These are phyloP conservation scores for Phyto melanocephala DNA, from an alignment of 2,888 invertebrate genomes.

Conservation along the genomic window DNA sequence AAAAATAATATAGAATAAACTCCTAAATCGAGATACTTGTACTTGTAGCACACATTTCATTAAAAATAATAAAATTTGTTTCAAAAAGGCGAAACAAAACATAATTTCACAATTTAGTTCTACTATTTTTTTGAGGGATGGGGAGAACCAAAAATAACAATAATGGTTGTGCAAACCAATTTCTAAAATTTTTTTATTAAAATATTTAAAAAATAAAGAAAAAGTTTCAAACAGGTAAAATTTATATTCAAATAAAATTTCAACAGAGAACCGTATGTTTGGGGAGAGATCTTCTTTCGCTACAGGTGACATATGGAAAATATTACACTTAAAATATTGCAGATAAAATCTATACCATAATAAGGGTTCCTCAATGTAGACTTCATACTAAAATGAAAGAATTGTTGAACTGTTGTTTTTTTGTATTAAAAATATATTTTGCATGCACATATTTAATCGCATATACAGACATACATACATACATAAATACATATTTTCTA, in stretches of 20 bases:
- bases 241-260: slow-evolving; percentile 20
- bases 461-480: too few species aligned
- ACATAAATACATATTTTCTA: not conserved
- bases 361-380: not conserved
- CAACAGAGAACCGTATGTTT: not conserved
- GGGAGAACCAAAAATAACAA: not conserved
- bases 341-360: not conserved
- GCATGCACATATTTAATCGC: too few species aligned
- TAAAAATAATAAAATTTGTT: slow-evolving; percentile 21
- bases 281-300: not conserved
- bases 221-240: slow-evolving; percentile 7
- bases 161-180: slow-evolving; percentile 14
- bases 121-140: not conserved
- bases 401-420: too few species aligned
- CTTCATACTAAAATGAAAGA: too few species aligned
- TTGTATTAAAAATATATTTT: too few species aligned
- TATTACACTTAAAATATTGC: slow-evolving; percentile 24
- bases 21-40: not conserved
- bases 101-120: slow-evolving; percentile 41
- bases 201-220: not conserved
- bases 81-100: slow-evolving; percentile 26
- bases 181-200: slow-evolving; percentile 34
- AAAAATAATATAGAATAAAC: not conserved
- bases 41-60: slow-evolving; percentile 28
- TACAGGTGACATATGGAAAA: slow-evolving; percentile 47